phyloP scores from a whole-genome alignment of 1,140 invertebrate genomes.

The Drosophila sp. region DNA sequence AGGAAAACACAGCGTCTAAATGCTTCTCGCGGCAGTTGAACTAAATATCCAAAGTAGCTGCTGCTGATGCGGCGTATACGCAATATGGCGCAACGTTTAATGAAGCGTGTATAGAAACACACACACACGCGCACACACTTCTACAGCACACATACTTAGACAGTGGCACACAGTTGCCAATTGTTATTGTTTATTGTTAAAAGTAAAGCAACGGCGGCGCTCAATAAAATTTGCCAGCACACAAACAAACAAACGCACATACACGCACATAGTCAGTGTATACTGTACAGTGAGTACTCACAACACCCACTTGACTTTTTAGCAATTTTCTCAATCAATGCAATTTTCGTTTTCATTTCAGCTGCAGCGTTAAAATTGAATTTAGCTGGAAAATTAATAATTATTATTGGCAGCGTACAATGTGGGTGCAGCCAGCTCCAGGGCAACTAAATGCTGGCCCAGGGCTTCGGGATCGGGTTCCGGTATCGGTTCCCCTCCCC shows the following conservation, averaged over 20 bases:
- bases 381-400: slow-evolving; percentile 83
- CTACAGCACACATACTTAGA: neutral
- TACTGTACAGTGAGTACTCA: too few relatives aligned
- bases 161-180: slow-evolving; percentile 38
- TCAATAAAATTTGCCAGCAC: slow-evolving; percentile 49
- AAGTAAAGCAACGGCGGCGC: slow-evolving; percentile 33
- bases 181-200: slow-evolving; percentile 62
- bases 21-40: slow-evolving; percentile 46
- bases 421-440: slow-evolving; percentile 68
- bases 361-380: slow-evolving; percentile 71
- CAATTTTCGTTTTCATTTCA: slow-evolving; percentile 78
- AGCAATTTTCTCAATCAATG: slow-evolving; percentile 74
- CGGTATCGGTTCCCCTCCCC: neutral
- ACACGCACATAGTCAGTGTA: neutral
- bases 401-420: slow-evolving; percentile 70
- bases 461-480: slow-evolving; percentile 15
- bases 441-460: slow-evolving; percentile 24
- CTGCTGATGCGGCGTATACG: slow-evolving; percentile 68
- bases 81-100: slow-evolving; percentile 42
- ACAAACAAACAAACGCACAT: slow-evolving; percentile 10
- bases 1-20: slow-evolving; percentile 36
- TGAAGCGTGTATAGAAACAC: slow-evolving; percentile 1
- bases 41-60: slow-evolving; percentile 46
- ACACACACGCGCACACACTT: neutral
- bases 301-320: slow-evolving; percentile 42